These are phyloP conservation scores for Vultur gryphus DNA, from an alignment of 2,797 vertebrate species.

Conservation along the genomic window DNA sequence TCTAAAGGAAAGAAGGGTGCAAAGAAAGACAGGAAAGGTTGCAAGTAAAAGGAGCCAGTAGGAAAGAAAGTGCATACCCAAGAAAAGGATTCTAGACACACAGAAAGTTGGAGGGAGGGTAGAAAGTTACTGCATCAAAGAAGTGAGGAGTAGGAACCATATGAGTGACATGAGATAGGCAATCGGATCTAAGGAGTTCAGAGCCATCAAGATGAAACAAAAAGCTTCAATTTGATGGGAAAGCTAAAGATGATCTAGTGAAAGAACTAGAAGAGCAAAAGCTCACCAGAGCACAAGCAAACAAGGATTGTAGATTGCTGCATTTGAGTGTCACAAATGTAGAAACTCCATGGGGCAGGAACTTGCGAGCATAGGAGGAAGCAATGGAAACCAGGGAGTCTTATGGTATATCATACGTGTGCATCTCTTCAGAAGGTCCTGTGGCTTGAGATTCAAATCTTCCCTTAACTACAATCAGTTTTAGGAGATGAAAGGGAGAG, in stretches of 20 bases:
- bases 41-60: neutral
- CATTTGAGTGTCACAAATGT: neutral
- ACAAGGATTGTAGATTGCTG: neutral
- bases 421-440: neutral
- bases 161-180: neutral
- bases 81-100: neutral
- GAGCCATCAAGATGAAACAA: neutral
- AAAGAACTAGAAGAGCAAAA: neutral
- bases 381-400: neutral
- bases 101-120: neutral
- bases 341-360: neutral
- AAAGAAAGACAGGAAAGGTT: neutral
- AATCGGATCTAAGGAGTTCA: neutral
- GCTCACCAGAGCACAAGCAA: neutral
- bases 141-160: neutral
- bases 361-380: neutral
- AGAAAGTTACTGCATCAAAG: neutral
- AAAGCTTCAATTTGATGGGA: neutral
- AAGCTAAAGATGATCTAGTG: neutral
- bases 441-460: neutral
- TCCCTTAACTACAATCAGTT: neutral
- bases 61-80: neutral
- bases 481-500: neutral
- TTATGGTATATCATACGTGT: rapidly evolving
- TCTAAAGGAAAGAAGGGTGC: neutral